These are phyloP conservation scores for Stegana nigrithorax DNA, from an alignment of 2,888 invertebrate genomes.

Conservation along the genomic window DNA sequence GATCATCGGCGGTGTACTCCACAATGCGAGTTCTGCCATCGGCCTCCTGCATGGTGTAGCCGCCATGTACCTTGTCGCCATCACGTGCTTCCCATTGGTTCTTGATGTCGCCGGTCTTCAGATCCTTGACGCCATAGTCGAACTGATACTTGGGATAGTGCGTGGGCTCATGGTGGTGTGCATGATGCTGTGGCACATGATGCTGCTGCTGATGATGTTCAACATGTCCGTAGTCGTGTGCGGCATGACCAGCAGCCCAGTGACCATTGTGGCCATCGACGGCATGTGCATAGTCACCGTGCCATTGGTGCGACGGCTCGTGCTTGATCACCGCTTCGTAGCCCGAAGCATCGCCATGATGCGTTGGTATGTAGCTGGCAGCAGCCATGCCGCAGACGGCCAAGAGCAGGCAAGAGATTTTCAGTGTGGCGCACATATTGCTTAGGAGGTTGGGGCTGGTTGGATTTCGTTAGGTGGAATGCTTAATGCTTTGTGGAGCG, in stretches of 20 bases:
- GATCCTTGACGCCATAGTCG: constrained; percentile 67
- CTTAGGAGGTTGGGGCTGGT: background rate
- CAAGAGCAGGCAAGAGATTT: background rate
- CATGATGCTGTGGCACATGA: background rate
- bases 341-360: constrained; percentile 41
- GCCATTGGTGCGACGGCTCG: constrained; percentile 46
- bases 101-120: constrained; percentile 68
- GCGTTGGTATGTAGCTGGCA: constrained; percentile 31
- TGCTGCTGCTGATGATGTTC: background rate
- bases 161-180: background rate
- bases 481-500: background rate
- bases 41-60: constrained; percentile 66
- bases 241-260: background rate
- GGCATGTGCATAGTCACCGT: constrained; percentile 36
- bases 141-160: constrained; percentile 64
- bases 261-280: background rate
- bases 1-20: constrained; percentile 65
- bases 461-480: too few relatives aligned
- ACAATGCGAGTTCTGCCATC: constrained; percentile 67
- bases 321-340: constrained; percentile 51
- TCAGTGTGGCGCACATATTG: background rate
- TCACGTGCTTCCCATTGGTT: constrained; percentile 69
- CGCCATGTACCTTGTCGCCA: constrained; percentile 67
- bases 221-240: too few relatives aligned
- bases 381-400: constrained; percentile 19